These are phyloP conservation scores for Agriopis marginaria DNA, from an alignment of 2,888 invertebrate genomes.

Conservation along the genomic window DNA sequence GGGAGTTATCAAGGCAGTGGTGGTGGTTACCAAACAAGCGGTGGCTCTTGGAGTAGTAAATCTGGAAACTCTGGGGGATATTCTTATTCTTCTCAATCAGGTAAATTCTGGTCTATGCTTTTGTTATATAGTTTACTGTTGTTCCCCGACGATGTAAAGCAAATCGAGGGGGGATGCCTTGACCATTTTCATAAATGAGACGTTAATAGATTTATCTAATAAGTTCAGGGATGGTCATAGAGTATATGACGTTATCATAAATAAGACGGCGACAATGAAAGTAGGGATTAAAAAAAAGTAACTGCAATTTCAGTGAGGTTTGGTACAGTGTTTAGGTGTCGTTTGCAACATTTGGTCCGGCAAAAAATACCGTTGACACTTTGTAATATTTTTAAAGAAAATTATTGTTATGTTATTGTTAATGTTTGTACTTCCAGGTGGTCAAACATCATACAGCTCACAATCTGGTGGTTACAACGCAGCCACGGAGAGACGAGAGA, in stretches of 20 bases:
- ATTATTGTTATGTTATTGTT: neutral
- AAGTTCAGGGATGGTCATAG: too few relatives aligned
- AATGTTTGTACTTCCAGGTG: constrained; percentile 52
- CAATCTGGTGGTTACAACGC: constrained; percentile 62
- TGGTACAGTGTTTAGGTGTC: too few relatives aligned
- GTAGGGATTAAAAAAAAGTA: too few relatives aligned
- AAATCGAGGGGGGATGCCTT: too few relatives aligned
- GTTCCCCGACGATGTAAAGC: too few relatives aligned
- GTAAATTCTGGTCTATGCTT: constrained; percentile 48
- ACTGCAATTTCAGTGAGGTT: too few relatives aligned
- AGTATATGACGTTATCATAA: neutral
- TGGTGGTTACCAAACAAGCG: constrained; percentile 38
- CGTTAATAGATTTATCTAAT: too few relatives aligned
- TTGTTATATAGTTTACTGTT: neutral
- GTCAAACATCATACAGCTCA: constrained; percentile 59
- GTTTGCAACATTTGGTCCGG: too few relatives aligned
- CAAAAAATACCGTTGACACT: too few relatives aligned
- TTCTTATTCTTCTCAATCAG: constrained; percentile 73
- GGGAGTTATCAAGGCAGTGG: constrained; percentile 43
- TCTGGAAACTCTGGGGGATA: constrained; percentile 54
- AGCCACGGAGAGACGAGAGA: constrained; percentile 60
- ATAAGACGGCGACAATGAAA: too few relatives aligned
- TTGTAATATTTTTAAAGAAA: too few relatives aligned
- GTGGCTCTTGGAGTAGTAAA: constrained; percentile 48
- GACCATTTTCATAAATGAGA: too few relatives aligned